Percentiles rank a stretch among this genome's conserved stretches.
Evolutionary conservation across 2,797 vertebrate species (phyloP).

Genomic region (Ambastaia sidthimunki): DNA sequence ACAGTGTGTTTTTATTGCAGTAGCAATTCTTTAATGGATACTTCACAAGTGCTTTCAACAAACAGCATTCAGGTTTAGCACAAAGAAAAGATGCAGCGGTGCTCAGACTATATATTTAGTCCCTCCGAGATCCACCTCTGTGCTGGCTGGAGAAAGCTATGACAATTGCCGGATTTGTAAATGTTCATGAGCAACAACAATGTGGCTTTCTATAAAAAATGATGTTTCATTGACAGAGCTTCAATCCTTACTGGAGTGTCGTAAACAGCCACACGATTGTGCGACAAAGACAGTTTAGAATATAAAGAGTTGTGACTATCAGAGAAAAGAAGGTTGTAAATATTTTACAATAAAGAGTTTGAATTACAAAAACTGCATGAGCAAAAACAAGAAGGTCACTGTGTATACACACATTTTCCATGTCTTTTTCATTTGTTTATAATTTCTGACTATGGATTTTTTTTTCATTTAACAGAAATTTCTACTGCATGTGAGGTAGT

Average conservation of each 20-base stretch:
- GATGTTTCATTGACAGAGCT: constrained; percentile 6
- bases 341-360: not conserved
- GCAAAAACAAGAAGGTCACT: too few relatives aligned
- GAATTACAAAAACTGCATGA: not conserved
- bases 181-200: too few relatives aligned
- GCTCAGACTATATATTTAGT: not conserved
- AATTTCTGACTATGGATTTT: too few relatives aligned
- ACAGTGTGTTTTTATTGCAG: constrained; percentile 23
- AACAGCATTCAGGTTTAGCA: constrained; percentile 21
- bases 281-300: not conserved
- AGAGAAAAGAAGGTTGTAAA: not conserved
- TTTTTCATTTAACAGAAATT: too few relatives aligned
- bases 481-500: too few relatives aligned
- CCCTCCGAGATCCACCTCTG: constrained; percentile 26
- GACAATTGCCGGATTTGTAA: not conserved
- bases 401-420: too few relatives aligned
- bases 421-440: too few relatives aligned
- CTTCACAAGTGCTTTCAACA: constrained; percentile 12
- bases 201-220: too few relatives aligned
- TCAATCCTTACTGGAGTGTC: not conserved
- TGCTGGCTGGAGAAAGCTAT: not conserved
- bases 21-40: constrained; percentile 41
- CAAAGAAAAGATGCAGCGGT: constrained; percentile 8
- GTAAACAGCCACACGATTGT: not conserved
- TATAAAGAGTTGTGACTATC: not conserved